Evolutionary conservation across 2,113 vertebrate species (phyloP).

Genomic region (Opisthocomus hoazin): DNA sequence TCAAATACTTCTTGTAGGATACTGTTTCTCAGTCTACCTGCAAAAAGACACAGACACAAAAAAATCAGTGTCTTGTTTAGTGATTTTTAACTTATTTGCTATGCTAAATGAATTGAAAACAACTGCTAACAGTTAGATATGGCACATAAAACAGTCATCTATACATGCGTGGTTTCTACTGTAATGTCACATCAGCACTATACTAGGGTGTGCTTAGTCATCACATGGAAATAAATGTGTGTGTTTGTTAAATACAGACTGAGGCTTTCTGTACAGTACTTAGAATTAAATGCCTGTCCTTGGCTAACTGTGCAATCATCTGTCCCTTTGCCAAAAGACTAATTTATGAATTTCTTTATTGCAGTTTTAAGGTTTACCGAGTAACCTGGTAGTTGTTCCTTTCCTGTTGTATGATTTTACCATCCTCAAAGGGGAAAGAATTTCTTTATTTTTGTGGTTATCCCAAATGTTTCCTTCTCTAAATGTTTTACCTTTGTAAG

Average conservation of each 20-base stretch:
- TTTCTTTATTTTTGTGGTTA: not conserved
- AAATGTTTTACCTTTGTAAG: not conserved
- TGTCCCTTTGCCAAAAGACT: not conserved
- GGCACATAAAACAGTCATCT: not conserved
- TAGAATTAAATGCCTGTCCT: not conserved
- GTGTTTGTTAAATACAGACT: not conserved
- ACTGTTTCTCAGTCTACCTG: slow-evolving; percentile 77
- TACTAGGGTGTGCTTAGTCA: not conserved
- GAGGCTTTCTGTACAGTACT: not conserved
- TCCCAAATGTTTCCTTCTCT: not conserved
- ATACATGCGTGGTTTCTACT: not conserved
- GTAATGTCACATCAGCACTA: not conserved
- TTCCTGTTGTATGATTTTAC: not conserved
- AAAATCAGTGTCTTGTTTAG: not conserved
- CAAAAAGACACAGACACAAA: slow-evolving; percentile 35
- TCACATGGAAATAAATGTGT: not conserved
- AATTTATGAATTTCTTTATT: not conserved
- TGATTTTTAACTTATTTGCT: not conserved
- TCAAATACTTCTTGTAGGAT: slow-evolving; percentile 65
- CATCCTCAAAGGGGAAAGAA: not conserved
- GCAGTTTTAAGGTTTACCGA: not conserved
- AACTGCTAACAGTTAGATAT: not conserved
- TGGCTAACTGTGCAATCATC: not conserved
- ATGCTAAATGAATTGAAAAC: not conserved
- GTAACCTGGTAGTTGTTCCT: not conserved